Base-by-base conservation (phyloP, 2,113 vertebrate species). In the Proterorhinus semilunaris region DNA sequence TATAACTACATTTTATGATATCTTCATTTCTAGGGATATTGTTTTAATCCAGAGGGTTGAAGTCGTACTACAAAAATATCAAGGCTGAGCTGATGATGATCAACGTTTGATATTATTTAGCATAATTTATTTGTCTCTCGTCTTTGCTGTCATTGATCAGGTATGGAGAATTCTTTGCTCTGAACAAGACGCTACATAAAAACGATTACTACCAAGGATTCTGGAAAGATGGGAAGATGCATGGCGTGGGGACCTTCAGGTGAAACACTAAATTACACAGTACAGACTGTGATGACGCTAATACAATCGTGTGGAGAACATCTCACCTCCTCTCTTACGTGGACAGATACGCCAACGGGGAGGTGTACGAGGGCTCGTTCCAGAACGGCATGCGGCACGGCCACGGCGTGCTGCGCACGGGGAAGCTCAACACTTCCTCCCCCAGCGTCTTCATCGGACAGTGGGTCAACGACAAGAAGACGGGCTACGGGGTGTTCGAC, bases 391-490 rank as follows among this genome's bases (percentile, higher is more conserved):
- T 94, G 94, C 94, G 98, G 0, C 95, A 99, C 0, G 97, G 98
- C 1, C 98, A 99, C 1, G 96, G 97, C n/a, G 92, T 98, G 82
- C 92, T 98, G 21, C 95, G 96, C 70, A 98, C 93, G 4, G 98
- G 98, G 66, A 98, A 95, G 69, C 87, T 97, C 66, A 98, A 95
- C 68, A 97, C 96, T 7, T 94, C 94, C 43, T 97, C 95, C 44
- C 96, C 97, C 63, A 98, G 96, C 21, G 97, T 99, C 90, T 99
- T 99, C 90, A 98, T 99, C 66, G 98, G 98, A 46, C 97, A 96
- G 50, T 99, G 98, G 98, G 83, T 94, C 42, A 91, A 94, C 80
- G 98, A 99, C 93, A 97, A 95, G 91, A 99, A 97, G 86, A 92
- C 93, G 5, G 96, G 98, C 64, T 99, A 99, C 45, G 98, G 97